phyloP scores from a whole-genome alignment of 1,140 invertebrate genomes.

The Lasioglossum baleicum region DNA sequence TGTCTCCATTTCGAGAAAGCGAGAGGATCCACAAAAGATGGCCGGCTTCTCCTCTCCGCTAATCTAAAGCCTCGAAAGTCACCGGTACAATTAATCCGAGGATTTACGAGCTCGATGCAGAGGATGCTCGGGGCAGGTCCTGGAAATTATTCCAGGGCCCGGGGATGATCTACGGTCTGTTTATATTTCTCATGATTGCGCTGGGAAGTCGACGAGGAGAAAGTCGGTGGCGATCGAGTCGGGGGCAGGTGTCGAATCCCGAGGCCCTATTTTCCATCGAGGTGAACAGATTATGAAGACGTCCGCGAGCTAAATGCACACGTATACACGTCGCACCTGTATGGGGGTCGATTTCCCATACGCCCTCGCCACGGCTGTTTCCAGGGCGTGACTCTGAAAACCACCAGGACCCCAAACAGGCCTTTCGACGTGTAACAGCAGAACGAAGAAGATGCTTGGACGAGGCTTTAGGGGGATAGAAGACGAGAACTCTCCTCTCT shows the following conservation, averaged over 20 bases:
- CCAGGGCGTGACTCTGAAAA: constrained; percentile 78
- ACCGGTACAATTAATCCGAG: neutral
- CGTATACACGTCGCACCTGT: constrained; percentile 53
- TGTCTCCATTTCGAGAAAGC: neutral
- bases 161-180: constrained; percentile 37
- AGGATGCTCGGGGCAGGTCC: neutral
- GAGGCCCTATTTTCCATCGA: constrained; percentile 47
- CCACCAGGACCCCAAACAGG: constrained; percentile 73
- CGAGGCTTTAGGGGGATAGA: neutral
- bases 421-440: neutral
- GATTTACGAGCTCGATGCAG: neutral
- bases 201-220: neutral
- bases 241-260: neutral
- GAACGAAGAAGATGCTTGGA: neutral
- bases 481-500: neutral
- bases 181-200: constrained; percentile 19
- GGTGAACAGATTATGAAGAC: constrained; percentile 75
- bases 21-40: neutral
- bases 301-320: constrained; percentile 64
- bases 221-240: neutral
- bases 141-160: constrained; percentile 1
- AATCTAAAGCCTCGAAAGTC: neutral
- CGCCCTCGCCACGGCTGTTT: constrained; percentile 41
- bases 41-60: neutral
- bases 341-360: constrained; percentile 57